A percentile compares a stretch with the other conserved stretches of the same genome.
Evolutionary conservation across 2,888 invertebrate genomes (phyloP).

Genomic region (Xestia rhomboidea): DNA sequence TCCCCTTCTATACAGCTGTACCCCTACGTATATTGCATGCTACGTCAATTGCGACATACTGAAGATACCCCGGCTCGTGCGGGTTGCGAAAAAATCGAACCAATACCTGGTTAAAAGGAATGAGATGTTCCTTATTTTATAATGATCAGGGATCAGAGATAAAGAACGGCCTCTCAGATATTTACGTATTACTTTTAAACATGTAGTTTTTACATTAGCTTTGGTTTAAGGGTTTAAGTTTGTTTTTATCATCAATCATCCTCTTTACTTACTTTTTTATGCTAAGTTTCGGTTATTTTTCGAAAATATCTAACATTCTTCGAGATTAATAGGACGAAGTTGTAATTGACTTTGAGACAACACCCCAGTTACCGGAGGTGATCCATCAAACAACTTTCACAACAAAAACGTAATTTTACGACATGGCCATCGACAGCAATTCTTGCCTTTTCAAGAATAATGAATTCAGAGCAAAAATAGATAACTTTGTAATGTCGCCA

Average conservation of each 20-base stretch:
- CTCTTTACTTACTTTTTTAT: conserved; percentile 17
- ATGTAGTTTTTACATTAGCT: conserved; percentile 17
- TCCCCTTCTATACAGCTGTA: conserved; percentile 36
- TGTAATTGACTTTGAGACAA: conserved; percentile 47
- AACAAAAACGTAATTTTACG: conserved; percentile 65
- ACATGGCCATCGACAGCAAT: conserved; percentile 54
- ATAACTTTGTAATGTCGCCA: conserved; percentile 67
- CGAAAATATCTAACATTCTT: conserved; percentile 43
- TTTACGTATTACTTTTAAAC: neutral
- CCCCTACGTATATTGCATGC: conserved; percentile 47
- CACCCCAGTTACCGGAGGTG: conserved; percentile 37
- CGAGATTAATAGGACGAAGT: conserved; percentile 42
- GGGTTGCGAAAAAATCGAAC: conserved; percentile 48
- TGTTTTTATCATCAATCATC: conserved; percentile 25
- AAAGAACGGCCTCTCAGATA: neutral
- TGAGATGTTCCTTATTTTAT: conserved; percentile 23
- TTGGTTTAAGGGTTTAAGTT: neutral
- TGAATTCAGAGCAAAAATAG: conserved; percentile 65
- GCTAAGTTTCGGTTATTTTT: neutral
- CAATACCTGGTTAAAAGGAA: conserved; percentile 41
- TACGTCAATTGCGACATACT: conserved; percentile 54
- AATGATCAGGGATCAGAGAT: conserved; percentile 13
- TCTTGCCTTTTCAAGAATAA: conserved; percentile 63
- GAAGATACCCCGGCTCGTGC: conserved; percentile 26
- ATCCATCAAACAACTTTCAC: conserved; percentile 70